Conservation (phyloP, 2,797 vertebrate genomes). For the Aldrovandia affinis region DNA sequence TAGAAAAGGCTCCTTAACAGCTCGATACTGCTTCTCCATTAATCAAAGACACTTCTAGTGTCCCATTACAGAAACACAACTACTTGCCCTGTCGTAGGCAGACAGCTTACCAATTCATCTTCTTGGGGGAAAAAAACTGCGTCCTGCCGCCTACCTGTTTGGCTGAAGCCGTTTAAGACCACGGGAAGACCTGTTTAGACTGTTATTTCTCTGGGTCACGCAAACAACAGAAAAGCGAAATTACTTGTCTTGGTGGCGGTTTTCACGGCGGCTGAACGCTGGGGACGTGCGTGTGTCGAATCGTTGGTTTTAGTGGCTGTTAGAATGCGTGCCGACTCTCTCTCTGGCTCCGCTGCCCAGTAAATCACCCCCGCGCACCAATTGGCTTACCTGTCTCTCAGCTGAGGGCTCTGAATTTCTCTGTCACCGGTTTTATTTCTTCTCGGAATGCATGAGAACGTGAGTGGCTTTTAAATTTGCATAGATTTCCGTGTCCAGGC, state of each 20-base stretch:
- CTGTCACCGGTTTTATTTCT: not conserved
- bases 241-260: not conserved
- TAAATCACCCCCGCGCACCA: not conserved
- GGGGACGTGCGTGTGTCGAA: not conserved
- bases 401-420: not conserved
- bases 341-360: not conserved
- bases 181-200: conserved; percentile 32
- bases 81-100: conserved; percentile 71
- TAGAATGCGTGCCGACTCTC: not conserved
- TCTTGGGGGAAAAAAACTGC: conserved; percentile 47
- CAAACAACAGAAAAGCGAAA: conserved; percentile 12
- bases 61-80: conserved; percentile 76
- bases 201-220: conserved; percentile 38
- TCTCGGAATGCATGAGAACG: not conserved
- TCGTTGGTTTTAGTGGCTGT: not conserved
- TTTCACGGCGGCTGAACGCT: not conserved
- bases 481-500: not conserved
- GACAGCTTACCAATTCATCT: conserved; percentile 78
- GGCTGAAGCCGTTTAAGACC: conserved; percentile 47
- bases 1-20: conserved; percentile 63
- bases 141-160: conserved; percentile 54
- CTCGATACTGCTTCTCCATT: conserved; percentile 67
- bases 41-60: conserved; percentile 81
- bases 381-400: conserved; percentile 11
- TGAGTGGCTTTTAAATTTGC: not conserved